phyloP scores from a whole-genome alignment of 2,888 invertebrate genomes.

The Ischnura elegans region DNA sequence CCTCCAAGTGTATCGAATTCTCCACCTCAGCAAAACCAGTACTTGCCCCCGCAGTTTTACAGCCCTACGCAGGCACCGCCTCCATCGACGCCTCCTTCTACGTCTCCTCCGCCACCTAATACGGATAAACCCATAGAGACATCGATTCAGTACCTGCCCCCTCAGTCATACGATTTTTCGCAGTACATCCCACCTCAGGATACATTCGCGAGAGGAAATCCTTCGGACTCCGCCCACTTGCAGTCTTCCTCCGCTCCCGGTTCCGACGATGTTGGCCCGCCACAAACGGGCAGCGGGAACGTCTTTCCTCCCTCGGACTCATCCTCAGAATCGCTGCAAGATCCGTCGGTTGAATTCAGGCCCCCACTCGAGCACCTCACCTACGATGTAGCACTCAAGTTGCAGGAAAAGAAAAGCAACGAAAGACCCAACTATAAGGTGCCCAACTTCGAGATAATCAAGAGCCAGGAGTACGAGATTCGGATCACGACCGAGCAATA shows the following conservation, averaged over 20 bases:
- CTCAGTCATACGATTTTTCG: neutral
- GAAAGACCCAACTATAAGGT: neutral
- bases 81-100: neutral
- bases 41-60: neutral
- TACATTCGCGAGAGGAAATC: neutral
- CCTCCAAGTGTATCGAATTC: neutral
- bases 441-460: neutral
- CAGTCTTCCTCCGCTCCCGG: neutral
- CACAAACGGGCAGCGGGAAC: neutral
- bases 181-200: neutral
- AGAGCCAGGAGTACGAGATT: neutral
- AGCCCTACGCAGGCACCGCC: neutral
- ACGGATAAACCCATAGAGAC: too few relatives aligned
- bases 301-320: neutral
- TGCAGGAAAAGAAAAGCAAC: neutral
- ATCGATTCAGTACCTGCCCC: slow-evolving; percentile 9
- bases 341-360: neutral
- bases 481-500: neutral
- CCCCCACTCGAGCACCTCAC: slow-evolving; percentile 2
- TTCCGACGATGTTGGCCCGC: neutral
- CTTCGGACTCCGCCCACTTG: too few relatives aligned
- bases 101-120: neutral
- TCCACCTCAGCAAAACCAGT: slow-evolving; percentile 14
- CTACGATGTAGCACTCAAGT: neutral
- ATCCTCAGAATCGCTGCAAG: too few relatives aligned